phyloP scores from a whole-genome alignment of 1,140 invertebrate genomes.

The Orchestia grillus region DNA sequence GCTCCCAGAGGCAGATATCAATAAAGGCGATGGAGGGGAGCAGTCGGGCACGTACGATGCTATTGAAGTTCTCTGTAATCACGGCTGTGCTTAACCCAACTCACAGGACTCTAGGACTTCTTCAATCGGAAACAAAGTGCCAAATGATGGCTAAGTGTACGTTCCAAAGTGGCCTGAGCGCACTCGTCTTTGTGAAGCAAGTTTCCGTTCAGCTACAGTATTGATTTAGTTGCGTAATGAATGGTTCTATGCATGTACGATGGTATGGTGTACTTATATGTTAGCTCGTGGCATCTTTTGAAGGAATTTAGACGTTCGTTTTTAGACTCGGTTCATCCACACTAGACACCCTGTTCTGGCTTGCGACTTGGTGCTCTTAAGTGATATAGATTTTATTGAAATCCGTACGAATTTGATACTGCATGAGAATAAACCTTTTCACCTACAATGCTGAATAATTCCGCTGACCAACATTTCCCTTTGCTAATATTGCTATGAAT shows the following conservation, averaged over 20 bases:
- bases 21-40: constrained; percentile 16
- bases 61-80: not conserved
- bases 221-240: not conserved
- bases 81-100: not conserved
- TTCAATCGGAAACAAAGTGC: constrained; percentile 31
- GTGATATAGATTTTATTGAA: no score
- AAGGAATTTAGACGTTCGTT: not conserved
- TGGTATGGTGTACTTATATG: not conserved
- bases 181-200: not conserved
- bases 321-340: no score
- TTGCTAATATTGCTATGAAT: no score
- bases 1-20: constrained; percentile 33
- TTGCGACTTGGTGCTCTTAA: no score
- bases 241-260: not conserved
- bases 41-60: not conserved
- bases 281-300: not conserved
- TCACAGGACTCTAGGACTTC: not conserved
- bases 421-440: no score
- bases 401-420: no score
- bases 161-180: not conserved
- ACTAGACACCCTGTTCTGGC: no score
- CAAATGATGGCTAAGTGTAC: constrained; percentile 3
- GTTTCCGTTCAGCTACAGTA: not conserved
- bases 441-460: no score
- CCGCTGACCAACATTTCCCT: no score